phyloP scores from a whole-genome alignment of 2,113 vertebrate genomes.

The Chitala chitala region DNA sequence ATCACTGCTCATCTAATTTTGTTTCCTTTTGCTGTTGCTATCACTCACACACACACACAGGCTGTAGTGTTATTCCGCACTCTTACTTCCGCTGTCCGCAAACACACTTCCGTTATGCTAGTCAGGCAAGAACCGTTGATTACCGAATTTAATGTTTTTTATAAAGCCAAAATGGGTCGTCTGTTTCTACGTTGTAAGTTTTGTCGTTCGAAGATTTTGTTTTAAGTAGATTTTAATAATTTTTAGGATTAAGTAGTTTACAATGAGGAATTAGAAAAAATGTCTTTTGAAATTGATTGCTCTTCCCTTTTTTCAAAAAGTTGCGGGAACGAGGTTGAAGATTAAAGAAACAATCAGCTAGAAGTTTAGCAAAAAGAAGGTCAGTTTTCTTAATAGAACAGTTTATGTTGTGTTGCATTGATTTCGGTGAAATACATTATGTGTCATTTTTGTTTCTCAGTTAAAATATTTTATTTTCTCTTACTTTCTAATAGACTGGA shows the following conservation, averaged over 20 bases:
- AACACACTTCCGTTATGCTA: not conserved
- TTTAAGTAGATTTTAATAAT: not conserved
- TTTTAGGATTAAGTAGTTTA: no score
- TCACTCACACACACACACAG: slow-evolving; percentile 1
- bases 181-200: not conserved
- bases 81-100: slow-evolving; percentile 18
- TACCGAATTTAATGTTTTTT: not conserved
- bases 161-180: not conserved
- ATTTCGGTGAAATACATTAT: no score
- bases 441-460: no score
- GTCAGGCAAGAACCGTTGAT: slow-evolving; percentile 4
- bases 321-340: slow-evolving; percentile 34
- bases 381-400: not conserved
- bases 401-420: not conserved
- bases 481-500: no score
- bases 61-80: slow-evolving; percentile 11
- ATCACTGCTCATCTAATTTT: not conserved
- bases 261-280: no score
- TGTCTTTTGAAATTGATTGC: slow-evolving; percentile 21
- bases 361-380: not conserved
- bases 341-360: not conserved
- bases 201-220: not conserved
- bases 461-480: no score
- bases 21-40: not conserved
- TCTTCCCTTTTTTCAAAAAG: slow-evolving; percentile 17